A percentile compares a stretch with the other conserved stretches of the same genome.
phyloP scores from a whole-genome alignment of 2,113 vertebrate species.

The Brachyhypopomus gauderio region DNA sequence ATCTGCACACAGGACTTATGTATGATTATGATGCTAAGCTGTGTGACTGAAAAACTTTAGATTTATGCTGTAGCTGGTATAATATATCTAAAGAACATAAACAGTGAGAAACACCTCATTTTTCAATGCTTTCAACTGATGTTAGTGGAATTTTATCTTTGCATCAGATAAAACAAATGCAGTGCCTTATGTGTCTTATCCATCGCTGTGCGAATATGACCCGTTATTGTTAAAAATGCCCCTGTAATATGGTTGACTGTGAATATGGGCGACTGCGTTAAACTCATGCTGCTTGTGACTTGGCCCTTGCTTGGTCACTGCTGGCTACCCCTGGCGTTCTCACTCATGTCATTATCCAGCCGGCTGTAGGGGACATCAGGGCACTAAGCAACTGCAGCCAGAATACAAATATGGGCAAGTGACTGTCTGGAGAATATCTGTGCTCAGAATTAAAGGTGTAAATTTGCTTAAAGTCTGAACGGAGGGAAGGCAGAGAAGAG shows the following conservation, averaged over 20 bases:
- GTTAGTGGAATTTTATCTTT: not conserved
- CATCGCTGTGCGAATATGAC: not conserved
- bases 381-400: conserved; percentile 47
- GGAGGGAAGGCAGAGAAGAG: not conserved
- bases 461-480: conserved; percentile 8
- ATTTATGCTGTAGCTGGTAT: no score
- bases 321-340: conserved; percentile 49
- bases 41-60: no score
- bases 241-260: conserved; percentile 3
- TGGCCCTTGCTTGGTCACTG: conserved; percentile 17
- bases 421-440: conserved; percentile 51
- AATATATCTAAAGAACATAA: not conserved
- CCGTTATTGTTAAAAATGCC: conserved; percentile 12
- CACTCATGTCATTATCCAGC: conserved; percentile 59
- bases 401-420: conserved; percentile 58
- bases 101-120: not conserved
- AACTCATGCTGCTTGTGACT: conserved; percentile 39
- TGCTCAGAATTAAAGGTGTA: conserved; percentile 44
- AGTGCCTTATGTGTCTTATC: not conserved
- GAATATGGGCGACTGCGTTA: conserved; percentile 5
- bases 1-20: no score
- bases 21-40: no score
- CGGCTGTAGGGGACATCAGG: conserved; percentile 49
- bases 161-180: not conserved
- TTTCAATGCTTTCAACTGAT: not conserved